Conservation (phyloP, 2,888 invertebrate genomes). For the Euplagia quadripunctaria region DNA sequence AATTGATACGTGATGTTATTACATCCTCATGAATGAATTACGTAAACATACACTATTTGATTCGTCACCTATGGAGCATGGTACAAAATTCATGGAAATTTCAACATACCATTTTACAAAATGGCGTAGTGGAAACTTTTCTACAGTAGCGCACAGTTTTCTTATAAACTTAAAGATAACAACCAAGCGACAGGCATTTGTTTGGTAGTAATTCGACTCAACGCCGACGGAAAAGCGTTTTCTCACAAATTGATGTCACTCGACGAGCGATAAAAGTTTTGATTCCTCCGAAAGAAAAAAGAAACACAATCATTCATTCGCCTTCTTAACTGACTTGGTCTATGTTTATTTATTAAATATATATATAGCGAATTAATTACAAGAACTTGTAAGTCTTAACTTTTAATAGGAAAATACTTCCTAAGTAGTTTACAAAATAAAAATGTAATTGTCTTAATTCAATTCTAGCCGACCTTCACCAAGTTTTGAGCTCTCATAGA, state of each 20-base stretch:
- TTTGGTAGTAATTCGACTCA: conserved; percentile 78
- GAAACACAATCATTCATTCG: conserved; percentile 41
- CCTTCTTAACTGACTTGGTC: conserved; percentile 21
- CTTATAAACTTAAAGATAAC: conserved; percentile 74
- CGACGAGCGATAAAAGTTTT: conserved; percentile 75
- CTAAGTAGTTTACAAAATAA: no score
- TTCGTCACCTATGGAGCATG: neutral
- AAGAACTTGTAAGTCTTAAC: neutral
- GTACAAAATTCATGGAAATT: conserved; percentile 31
- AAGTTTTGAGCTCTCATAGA: no score
- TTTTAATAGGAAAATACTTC: neutral
- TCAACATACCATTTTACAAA: conserved; percentile 36
- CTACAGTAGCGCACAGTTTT: conserved; percentile 61
- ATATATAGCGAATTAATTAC: neutral
- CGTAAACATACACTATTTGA: neutral
- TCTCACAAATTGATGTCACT: conserved; percentile 80
- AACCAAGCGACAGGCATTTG: conserved; percentile 75
- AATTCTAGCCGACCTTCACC: no score
- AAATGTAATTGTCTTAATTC: no score
- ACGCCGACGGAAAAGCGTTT: conserved; percentile 65
- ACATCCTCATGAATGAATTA: neutral
- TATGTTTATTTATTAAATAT: neutral
- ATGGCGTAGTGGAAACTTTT: conserved; percentile 57
- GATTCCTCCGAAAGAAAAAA: conserved; percentile 63
- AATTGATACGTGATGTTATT: no score